Evolutionary conservation across 1,140 invertebrate genomes (phyloP), one percentile per base, ranked within the genome.

Genomic region (Pinna nobilis): DNA sequence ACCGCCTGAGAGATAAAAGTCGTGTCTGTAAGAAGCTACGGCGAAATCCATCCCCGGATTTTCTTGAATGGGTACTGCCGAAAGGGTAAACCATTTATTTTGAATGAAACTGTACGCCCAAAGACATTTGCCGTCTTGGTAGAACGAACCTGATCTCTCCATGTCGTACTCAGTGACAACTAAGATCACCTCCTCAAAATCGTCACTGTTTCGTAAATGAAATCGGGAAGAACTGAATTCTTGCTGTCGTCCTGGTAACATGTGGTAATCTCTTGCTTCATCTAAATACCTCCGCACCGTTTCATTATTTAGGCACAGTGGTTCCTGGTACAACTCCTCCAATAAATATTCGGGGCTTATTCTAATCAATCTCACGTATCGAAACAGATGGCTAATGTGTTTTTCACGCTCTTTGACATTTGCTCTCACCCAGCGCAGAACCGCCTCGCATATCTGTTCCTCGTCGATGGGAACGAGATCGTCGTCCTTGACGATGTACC

Each of bases 201-300:
- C 80, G 64, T 77, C 78, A 47, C 74, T 75, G 63, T 77, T 75
- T 23, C 80, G 41, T 49, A 75, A 65, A 41, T 70, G 72, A 35
- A 76, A 74, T 47, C 80, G 39, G 4, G 59, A 39, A n/a, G 77
- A 60, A 5, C 73, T 71, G 50, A 77, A 80, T 53, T 78, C 79
- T 41, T 82, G 80, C 20, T 78, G 72, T 41, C 78, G 49, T 18
- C 78, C 76, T 23, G 78, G 80, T 37, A 82, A 70, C 70, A 82
- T 80, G 59, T 82, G 80, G 60, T 76, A 80, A 33, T 79, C 55
- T 57, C 79, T 74, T 9, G 78, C 78, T 33, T 82, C 80, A 37
- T 80, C 76, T 47, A 82, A 51, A 47, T 75, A 78, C 28, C 61
- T 39, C 33, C 65, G 61, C 53, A 76, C 80, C 7, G 65, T 51